Evolutionary conservation across 2,113 vertebrate genomes (phyloP).

Genomic region (Podarcis raffonei): DNA sequence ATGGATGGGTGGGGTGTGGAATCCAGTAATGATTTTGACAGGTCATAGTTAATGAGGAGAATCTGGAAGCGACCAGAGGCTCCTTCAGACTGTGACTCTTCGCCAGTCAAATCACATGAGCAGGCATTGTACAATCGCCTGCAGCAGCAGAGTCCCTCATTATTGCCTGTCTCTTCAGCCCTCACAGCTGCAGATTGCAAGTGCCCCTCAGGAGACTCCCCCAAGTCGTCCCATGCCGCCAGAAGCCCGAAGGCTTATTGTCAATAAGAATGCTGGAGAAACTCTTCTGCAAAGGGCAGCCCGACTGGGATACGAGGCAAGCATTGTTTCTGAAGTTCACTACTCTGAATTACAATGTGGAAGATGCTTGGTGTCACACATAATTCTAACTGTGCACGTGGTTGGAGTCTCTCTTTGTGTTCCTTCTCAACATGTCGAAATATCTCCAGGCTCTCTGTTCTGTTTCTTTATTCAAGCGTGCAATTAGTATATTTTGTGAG

Average conservation of each 20-base stretch:
- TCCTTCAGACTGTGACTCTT: constrained; percentile 76
- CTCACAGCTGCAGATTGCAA: constrained; percentile 56
- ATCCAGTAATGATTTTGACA: constrained; percentile 47
- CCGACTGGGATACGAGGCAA: constrained; percentile 94
- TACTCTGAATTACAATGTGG: neutral
- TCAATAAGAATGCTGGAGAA: constrained; percentile 98
- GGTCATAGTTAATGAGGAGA: constrained; percentile 75
- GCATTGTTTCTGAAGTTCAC: constrained; percentile 32
- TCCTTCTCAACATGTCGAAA: neutral
- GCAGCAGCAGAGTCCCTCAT: constrained; percentile 72
- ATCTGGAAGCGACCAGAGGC: constrained; percentile 79
- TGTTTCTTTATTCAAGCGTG: constrained; percentile 10
- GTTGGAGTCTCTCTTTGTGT: constrained; percentile 6
- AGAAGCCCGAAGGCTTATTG: constrained; percentile 92
- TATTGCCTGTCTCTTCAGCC: constrained; percentile 71
- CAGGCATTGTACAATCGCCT: constrained; percentile 72
- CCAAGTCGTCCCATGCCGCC: constrained; percentile 93
- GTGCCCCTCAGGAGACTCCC: constrained; percentile 74
- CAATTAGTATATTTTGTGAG: constrained; percentile 18
- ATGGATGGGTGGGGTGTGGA: neutral
- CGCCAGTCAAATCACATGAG: constrained; percentile 72
- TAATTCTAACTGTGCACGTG: constrained; percentile 2
- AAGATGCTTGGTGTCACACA: neutral
- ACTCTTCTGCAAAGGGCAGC: constrained; percentile 95
- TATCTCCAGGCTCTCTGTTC: constrained; percentile 17